Conservation (phyloP, 2,113 vertebrate genomes). For the Anguilla rostrata region DNA sequence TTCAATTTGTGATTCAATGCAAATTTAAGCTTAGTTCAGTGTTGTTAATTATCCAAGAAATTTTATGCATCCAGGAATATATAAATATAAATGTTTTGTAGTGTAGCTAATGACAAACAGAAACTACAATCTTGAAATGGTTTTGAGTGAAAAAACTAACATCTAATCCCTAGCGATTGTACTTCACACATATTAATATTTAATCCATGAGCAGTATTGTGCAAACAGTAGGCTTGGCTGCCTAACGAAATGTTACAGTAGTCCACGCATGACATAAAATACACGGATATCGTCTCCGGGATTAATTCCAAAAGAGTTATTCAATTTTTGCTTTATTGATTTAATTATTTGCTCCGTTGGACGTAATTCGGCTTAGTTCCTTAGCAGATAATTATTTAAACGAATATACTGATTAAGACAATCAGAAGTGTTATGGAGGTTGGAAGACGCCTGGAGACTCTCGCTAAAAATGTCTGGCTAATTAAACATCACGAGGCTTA, state of each 20-base stretch:
- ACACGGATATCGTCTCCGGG: neutral
- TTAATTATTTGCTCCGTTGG: constrained; percentile 7
- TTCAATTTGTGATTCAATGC: neutral
- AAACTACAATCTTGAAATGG: too few relatives aligned
- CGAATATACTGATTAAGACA: constrained; percentile 1
- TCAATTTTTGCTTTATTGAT: neutral
- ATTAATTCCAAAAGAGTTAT: neutral
- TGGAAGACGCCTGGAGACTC: neutral
- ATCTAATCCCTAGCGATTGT: neutral
- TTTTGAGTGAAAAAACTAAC: neutral
- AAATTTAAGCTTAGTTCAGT: neutral
- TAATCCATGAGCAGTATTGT: neutral
- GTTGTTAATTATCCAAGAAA: too few relatives aligned
- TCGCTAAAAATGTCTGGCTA: constrained; percentile 3
- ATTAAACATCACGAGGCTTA: constrained; percentile 1
- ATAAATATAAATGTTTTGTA: neutral
- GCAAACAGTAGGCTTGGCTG: neutral
- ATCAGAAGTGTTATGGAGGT: neutral
- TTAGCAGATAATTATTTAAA: constrained; percentile 1
- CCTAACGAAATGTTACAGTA: neutral
- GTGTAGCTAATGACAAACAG: too few relatives aligned
- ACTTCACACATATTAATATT: neutral
- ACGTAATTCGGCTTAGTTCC: neutral
- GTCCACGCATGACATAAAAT: neutral
- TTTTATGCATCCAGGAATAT: neutral